phyloP scores from a whole-genome alignment of 2,888 invertebrate species.

The Lordiphosa fenestrarum region DNA sequence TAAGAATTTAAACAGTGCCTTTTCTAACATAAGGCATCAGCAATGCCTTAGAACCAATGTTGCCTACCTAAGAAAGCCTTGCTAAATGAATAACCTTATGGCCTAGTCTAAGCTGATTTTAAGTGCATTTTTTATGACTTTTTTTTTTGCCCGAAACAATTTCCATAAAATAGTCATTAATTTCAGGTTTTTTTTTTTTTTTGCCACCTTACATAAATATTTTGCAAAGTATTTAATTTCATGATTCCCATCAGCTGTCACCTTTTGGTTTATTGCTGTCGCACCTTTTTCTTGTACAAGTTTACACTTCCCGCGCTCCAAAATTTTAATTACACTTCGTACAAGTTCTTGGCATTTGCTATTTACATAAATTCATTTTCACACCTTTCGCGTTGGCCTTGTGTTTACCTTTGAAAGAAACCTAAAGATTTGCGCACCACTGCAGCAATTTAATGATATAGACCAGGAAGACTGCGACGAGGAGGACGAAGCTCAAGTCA shows the following conservation, averaged over 20 bases:
- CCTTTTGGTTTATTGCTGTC: not conserved
- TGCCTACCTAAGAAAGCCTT: too few species aligned
- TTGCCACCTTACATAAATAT: too few species aligned
- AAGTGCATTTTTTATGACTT: too few species aligned
- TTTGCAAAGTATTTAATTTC: too few species aligned
- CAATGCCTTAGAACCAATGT: too few species aligned
- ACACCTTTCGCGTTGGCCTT: constrained; percentile 43
- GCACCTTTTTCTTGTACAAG: constrained; percentile 16
- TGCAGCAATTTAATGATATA: constrained; percentile 54
- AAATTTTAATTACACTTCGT: constrained; percentile 38
- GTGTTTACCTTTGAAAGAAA: constrained; percentile 27
- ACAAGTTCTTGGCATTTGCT: constrained; percentile 24
- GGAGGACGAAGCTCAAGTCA: not conserved
- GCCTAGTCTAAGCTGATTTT: too few species aligned
- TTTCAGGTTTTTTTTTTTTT: too few species aligned
- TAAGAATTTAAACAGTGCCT: too few species aligned
- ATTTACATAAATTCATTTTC: constrained; percentile 48
- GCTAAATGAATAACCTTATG: too few species aligned
- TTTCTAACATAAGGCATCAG: too few species aligned
- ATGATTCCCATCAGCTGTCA: not conserved
- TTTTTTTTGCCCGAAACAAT: too few species aligned
- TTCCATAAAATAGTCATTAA: too few species aligned
- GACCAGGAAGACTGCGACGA: constrained; percentile 14
- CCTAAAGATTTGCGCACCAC: constrained; percentile 36
- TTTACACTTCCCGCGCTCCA: constrained; percentile 18